Evolutionary conservation across 2,797 vertebrate species (phyloP).

Genomic region (Trachops cirrhosus): DNA sequence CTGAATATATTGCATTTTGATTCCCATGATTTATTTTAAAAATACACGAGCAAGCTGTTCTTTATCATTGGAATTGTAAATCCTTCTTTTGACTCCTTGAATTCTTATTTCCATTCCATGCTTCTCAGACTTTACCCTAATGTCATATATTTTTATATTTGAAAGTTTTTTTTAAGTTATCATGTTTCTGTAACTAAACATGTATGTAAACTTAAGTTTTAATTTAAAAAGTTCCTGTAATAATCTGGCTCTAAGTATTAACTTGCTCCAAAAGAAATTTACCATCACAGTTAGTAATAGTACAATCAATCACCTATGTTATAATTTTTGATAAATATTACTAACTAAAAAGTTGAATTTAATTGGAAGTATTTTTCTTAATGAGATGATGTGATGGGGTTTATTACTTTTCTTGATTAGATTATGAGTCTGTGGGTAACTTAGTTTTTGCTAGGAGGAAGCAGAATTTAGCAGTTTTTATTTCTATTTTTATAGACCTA

Average conservation of each 20-base stretch:
- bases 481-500: not conserved
- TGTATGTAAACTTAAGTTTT: not conserved
- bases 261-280: not conserved
- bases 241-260: not conserved
- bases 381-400: not conserved
- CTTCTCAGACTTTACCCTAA: not conserved
- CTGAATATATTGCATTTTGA: not conserved
- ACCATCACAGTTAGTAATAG: not conserved
- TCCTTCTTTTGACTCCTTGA: not conserved
- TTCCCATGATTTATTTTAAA: not conserved
- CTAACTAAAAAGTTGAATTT: slow-evolving; percentile 4
- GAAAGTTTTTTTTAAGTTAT: not conserved
- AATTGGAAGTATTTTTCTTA: slow-evolving; percentile 11
- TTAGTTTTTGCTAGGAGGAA: not conserved
- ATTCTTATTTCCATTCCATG: not conserved
- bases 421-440: not conserved
- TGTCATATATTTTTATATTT: not conserved
- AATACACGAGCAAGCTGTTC: slow-evolving; percentile 2
- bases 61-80: slow-evolving; percentile 17
- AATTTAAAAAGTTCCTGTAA: not conserved
- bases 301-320: not conserved
- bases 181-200: not conserved
- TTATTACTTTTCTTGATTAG: not conserved
- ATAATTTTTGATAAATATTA: not conserved
- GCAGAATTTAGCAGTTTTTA: not conserved